These are phyloP conservation scores for Spisula solida DNA, from an alignment of 2,888 invertebrate species.

Conservation along the genomic window DNA sequence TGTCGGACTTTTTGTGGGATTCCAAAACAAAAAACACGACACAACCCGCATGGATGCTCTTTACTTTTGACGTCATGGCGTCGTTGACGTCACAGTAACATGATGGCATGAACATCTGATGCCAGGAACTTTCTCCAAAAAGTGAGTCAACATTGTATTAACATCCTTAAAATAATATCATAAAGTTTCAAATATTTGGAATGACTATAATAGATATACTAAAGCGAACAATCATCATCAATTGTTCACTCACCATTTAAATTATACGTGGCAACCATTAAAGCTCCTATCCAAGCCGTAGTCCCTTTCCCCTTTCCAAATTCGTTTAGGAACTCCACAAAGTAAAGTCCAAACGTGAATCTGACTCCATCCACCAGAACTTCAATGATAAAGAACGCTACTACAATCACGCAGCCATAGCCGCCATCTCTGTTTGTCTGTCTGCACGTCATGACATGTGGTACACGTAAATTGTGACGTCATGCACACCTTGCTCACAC, in stretches of 20 bases:
- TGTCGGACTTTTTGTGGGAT: too few species aligned
- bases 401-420: constrained; percentile 62
- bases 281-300: constrained; percentile 60
- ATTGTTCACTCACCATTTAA: constrained; percentile 44
- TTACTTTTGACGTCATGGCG: too few species aligned
- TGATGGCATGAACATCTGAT: too few species aligned
- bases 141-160: too few species aligned
- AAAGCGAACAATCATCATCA: too few species aligned
- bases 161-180: too few species aligned
- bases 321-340: constrained; percentile 54
- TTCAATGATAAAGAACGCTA: constrained; percentile 53
- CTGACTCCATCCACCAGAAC: constrained; percentile 58
- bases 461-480: neutral
- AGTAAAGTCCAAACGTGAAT: constrained; percentile 60
- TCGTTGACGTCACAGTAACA: too few species aligned
- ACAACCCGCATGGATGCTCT: too few species aligned
- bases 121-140: too few species aligned
- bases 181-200: too few species aligned
- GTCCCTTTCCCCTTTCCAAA: constrained; percentile 58
- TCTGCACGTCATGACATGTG: neutral
- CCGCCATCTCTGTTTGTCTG: constrained; percentile 44
- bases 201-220: too few species aligned
- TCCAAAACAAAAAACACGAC: too few species aligned
- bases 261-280: constrained; percentile 49
- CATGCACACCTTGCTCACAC: neutral